Evolutionary conservation across 2,797 vertebrate species (phyloP).

Genomic region (Enteromius radiatus): DNA sequence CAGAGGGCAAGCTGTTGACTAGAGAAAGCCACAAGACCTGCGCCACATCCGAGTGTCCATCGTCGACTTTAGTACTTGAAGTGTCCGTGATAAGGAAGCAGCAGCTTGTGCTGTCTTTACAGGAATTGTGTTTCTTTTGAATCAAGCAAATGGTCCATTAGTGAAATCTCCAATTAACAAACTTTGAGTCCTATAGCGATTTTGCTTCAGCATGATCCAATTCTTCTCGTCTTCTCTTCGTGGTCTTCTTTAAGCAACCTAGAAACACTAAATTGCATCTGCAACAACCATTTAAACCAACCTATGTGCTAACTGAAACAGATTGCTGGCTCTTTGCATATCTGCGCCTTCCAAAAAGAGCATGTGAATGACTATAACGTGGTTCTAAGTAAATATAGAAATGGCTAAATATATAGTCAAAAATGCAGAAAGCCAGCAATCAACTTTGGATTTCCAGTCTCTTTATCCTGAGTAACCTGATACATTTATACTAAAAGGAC

Average conservation of each 20-base stretch:
- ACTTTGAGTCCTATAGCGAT: constrained; percentile 57
- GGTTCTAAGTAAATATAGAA: neutral
- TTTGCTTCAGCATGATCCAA: constrained; percentile 59
- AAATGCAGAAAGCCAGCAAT: constrained; percentile 86
- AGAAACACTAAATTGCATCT: constrained; percentile 77
- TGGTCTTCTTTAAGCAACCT: constrained; percentile 75
- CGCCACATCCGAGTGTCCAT: constrained; percentile 69
- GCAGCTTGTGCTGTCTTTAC: constrained; percentile 46
- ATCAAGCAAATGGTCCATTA: constrained; percentile 59
- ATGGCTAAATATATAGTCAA: neutral
- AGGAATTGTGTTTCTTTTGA: constrained; percentile 50
- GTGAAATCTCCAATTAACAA: constrained; percentile 60
- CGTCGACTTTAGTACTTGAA: constrained; percentile 42
- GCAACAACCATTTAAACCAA: constrained; percentile 70
- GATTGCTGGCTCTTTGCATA: constrained; percentile 77
- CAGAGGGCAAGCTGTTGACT: constrained; percentile 71
- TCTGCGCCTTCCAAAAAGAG: constrained; percentile 46
- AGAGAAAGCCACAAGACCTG: constrained; percentile 78
- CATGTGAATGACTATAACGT: neutral
- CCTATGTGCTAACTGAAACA: constrained; percentile 60
- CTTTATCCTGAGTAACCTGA: constrained; percentile 78
- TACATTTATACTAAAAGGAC: constrained; percentile 68
- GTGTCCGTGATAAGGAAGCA: constrained; percentile 51
- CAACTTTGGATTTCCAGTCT: constrained; percentile 95
- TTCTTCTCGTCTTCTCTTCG: constrained; percentile 72